Conservation (phyloP, 2,888 invertebrate genomes). For the Helicoverpa assulta region DNA sequence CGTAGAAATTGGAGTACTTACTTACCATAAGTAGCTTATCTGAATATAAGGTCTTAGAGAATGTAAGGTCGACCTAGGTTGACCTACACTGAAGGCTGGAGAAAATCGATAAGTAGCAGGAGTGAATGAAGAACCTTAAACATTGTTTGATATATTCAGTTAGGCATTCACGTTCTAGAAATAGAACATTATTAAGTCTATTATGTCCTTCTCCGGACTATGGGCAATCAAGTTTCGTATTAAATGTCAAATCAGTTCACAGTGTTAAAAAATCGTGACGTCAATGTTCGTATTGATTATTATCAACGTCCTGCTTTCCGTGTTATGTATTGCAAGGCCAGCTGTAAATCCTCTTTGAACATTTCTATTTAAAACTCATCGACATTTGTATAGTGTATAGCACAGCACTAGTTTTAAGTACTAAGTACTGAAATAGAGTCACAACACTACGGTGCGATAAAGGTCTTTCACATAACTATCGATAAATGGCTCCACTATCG, state of each 20-base stretch:
- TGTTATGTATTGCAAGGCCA: no score
- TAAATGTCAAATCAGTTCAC: no score
- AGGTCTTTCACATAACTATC: neutral
- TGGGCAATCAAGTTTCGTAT: no score
- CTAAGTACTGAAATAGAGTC: neutral
- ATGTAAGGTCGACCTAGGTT: constrained; percentile 20
- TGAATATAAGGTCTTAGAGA: neutral
- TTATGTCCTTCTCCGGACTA: no score
- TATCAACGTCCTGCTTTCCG: no score
- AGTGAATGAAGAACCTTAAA: neutral
- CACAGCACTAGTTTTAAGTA: neutral
- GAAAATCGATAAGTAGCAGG: constrained; percentile 43
- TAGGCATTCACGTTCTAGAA: no score
- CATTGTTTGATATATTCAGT: no score
- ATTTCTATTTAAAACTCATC: neutral
- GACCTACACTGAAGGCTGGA: constrained; percentile 31
- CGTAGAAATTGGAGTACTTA: no score
- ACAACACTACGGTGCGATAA: neutral
- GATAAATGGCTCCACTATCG: neutral
- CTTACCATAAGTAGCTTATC: neutral
- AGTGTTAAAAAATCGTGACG: no score
- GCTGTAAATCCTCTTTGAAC: neutral
- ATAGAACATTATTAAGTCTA: no score
- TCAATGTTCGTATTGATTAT: no score
- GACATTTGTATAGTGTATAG: neutral